phyloP scores from a whole-genome alignment of 2,113 vertebrate genomes.

The Conger conger region DNA sequence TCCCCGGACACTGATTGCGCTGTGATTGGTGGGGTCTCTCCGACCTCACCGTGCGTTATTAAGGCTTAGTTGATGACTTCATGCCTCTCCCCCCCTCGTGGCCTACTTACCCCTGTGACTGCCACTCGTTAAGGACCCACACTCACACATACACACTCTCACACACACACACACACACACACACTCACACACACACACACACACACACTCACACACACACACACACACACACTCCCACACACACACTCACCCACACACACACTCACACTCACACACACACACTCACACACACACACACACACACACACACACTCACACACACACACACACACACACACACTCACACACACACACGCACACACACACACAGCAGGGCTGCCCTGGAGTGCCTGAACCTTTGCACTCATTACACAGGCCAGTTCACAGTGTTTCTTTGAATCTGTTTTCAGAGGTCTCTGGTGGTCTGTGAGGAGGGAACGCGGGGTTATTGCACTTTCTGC shows the following conservation, averaged over 20 bases:
- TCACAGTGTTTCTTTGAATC: neutral
- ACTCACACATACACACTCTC: too few relatives aligned
- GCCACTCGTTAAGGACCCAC: neutral
- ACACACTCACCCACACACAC: too few relatives aligned
- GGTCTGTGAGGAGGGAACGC: slow-evolving; percentile 1
- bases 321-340: too few relatives aligned
- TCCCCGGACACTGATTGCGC: neutral
- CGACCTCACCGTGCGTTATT: neutral
- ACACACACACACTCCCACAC: too few relatives aligned
- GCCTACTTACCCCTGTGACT: neutral
- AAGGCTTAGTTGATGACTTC: neutral
- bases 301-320: too few relatives aligned
- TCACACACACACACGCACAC: too few relatives aligned
- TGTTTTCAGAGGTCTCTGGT: slow-evolving; percentile 24
- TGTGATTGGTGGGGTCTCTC: neutral
- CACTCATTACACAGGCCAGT: neutral
- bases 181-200: too few relatives aligned
- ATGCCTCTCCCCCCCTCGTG: neutral
- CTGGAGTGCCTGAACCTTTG: neutral
- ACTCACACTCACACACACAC: too few relatives aligned
- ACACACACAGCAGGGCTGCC: neutral
- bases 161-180: too few relatives aligned
- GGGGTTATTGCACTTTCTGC: slow-evolving; percentile 24
- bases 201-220: too few relatives aligned
- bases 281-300: too few relatives aligned